phyloP scores from a whole-genome alignment of 2,888 invertebrate species.

The Sphaerophoria rueppellii region DNA sequence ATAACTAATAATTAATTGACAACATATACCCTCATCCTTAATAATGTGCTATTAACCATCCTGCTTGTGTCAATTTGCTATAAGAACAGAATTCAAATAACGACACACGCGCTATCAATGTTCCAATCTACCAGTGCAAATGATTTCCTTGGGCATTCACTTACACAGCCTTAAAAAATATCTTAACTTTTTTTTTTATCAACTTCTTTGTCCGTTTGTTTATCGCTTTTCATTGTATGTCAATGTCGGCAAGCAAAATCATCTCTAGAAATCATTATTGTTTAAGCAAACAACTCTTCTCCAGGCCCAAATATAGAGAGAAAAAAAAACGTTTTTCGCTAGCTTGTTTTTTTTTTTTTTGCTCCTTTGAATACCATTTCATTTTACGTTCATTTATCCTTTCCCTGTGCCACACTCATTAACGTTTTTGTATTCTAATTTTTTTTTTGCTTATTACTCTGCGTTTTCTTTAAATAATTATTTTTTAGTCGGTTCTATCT shows the following conservation, averaged over 20 bases:
- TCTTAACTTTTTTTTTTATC: slow-evolving; percentile 65
- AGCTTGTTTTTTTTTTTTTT: slow-evolving; percentile 50
- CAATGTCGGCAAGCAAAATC: slow-evolving; percentile 8
- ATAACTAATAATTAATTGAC: too few species aligned
- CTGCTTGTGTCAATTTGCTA: neutral
- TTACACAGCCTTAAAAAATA: slow-evolving; percentile 61
- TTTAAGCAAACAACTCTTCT: slow-evolving; percentile 10
- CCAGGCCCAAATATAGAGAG: slow-evolving; percentile 18
- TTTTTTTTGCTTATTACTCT: slow-evolving; percentile 25
- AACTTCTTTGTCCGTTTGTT: slow-evolving; percentile 34
- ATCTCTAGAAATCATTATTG: slow-evolving; percentile 43
- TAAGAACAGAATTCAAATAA: slow-evolving; percentile 24
- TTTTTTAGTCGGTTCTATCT: slow-evolving; percentile 49
- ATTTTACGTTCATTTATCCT: slow-evolving; percentile 53
- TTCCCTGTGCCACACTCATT: neutral
- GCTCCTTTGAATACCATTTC: slow-evolving; percentile 59
- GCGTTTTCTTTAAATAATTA: slow-evolving; percentile 45
- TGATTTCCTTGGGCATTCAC: neutral
- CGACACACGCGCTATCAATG: slow-evolving; percentile 63
- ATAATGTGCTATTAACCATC: slow-evolving; percentile 41
- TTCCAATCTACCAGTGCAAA: slow-evolving; percentile 18
- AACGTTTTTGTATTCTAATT: neutral
- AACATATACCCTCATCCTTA: too few species aligned
- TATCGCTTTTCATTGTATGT: neutral
- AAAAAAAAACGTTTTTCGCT: slow-evolving; percentile 16